Base-by-base conservation (phyloP, 2,888 invertebrate species). In the Galerucella calmariensis region DNA sequence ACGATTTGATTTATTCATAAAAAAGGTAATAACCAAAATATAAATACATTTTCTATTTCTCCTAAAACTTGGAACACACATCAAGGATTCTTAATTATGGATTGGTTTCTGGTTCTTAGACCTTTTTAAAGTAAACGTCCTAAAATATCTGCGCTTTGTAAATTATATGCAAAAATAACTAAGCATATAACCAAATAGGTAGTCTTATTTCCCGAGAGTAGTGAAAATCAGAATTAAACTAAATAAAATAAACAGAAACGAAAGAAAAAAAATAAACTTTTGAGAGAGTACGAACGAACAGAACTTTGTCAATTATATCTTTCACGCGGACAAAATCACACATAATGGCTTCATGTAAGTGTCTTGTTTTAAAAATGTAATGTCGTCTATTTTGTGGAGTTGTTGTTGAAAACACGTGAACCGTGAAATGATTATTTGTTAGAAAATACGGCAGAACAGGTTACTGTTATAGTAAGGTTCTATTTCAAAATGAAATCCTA, bases 341-440 rank as follows among this genome's bases (percentile, higher is more conserved):
- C 16, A 53, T n/a, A 53, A 53, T 53, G n/a, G n/a, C 53, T 16
- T 14, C 53, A 53, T 53, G 53, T 53, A 53, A 53, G n/a, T 53
- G 53, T 53, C 53, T 8, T 48, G 48, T 53, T 14, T 53, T n/a
- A 53, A 53, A 56, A 56, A 56, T 20, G 20, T 56, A 16, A 56
- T 3, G 20, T 56, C 56, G 9, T 20, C 20, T 56, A 20, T 56
- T 56, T 56, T 20, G 56, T 56, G 10, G 6, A 56, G 56, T 56
- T 56, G 10, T 56, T 56, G 16, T 56, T 20, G 3, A 56, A 20
- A 20, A 20, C 56, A 16, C 56, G 16, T 56, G 16, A 53, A 20
- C 56, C 56, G 56, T 56, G 56, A 56, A 56, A 56, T 56, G 6
- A 56, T 56, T 14, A 41, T 41, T 9, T 56, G 20, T 56, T 56